phyloP scores from a whole-genome alignment of 2,113 vertebrate species.

The Dipodomys stephensi region DNA sequence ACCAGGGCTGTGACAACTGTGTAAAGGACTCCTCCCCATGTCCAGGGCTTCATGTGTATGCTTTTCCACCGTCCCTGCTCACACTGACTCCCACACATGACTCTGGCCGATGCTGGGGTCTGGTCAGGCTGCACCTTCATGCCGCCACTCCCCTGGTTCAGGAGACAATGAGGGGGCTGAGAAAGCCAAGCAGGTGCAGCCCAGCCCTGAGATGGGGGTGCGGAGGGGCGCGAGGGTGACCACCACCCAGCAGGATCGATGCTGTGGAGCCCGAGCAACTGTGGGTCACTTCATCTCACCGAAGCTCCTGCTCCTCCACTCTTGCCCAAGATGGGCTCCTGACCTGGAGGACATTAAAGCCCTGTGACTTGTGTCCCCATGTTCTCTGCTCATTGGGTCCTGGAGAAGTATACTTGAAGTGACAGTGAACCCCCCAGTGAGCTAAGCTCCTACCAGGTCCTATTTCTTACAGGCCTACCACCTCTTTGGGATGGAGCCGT shows the following conservation, averaged over 20 bases:
- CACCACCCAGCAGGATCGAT: too few species aligned
- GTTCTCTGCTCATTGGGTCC: background rate
- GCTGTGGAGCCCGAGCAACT: background rate
- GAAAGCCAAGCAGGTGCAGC: too few species aligned
- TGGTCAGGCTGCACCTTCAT: background rate
- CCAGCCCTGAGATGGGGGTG: too few species aligned
- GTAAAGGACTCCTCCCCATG: background rate
- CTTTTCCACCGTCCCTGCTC: background rate
- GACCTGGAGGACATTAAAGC: background rate
- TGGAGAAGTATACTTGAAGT: background rate
- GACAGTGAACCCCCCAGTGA: background rate
- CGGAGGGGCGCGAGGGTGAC: too few species aligned
- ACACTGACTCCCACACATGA: background rate
- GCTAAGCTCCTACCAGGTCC: background rate
- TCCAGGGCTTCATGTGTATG: background rate
- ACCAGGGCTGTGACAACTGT: accelerated
- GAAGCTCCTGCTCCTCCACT: background rate
- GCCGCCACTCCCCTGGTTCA: background rate
- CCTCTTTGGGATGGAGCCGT: background rate
- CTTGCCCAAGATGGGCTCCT: too few species aligned
- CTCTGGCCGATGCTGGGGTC: background rate
- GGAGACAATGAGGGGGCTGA: too few species aligned
- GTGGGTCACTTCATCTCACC: background rate
- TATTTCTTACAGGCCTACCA: background rate
- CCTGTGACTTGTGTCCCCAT: background rate